Evolutionary conservation across 2,888 invertebrate species (phyloP), one percentile per base, ranked within the genome.

Genomic region (Xanthostigma xanthostigma): DNA sequence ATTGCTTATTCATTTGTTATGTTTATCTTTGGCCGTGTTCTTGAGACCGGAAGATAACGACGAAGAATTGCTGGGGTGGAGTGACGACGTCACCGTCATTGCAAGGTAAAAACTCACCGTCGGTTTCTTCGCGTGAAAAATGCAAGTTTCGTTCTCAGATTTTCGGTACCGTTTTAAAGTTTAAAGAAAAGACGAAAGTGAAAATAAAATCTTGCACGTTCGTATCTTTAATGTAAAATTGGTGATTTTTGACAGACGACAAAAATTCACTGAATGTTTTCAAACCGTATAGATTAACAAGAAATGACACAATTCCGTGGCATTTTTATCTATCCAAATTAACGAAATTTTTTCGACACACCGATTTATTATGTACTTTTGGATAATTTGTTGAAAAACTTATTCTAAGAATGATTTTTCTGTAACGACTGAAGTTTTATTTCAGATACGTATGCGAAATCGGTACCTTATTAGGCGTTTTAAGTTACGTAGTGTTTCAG

Each of bases 11-110:
- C 96, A 98, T 65, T 72, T 98, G 50, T 69, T 92, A 1, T 80
- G 86, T 43, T 74, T 98, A 35, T 95, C 95, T 33, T 70, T 87
- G 45, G 91, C 95, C 3, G 85, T 97, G 12, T 98, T 96, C 66
- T 72, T 92, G 14, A 76, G 97, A n/a, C 95, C 91, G 0, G 73
- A 72, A 35, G 75, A 79, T 56, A 67, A 70, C 13, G 74, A 75
- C 39, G 69, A 72, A 43, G 69, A 71, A 9, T 62, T 84, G 36
- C 60, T 78, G 51, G 68, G 65, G 41, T 67, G 70, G 62, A 67
- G 71, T n/a, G 72, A 74, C 55, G 74, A 76, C 57, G 64, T 70
- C 50, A 65, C 65, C 48, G 69, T 70, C 48, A 66, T 70, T 47
- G 66, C 60, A 36, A 65, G 73, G 58, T 68, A 63, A 48, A 6